Base-by-base conservation (phyloP, 2,888 invertebrate species). In the Hecatera dysodea region DNA sequence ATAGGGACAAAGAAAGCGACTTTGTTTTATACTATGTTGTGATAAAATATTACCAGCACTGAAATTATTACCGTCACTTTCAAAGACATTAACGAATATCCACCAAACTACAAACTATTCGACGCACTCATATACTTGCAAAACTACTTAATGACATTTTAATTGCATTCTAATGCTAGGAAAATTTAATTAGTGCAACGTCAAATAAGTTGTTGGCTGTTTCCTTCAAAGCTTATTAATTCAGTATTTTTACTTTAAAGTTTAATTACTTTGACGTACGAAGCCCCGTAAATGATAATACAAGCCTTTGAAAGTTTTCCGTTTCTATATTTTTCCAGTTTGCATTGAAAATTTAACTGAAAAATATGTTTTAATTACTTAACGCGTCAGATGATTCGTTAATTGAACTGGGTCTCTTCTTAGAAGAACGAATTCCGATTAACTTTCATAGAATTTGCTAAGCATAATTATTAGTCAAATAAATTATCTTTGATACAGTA, bases 191-290 rank as follows among this genome's bases (percentile, higher is more conserved):
- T 80, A 80, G 19, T 81, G 70, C 77, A 70, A 60, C 56, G 64
- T 78, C 61, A 80, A 78, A 65, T 76, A 78, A 76, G 52, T 76
- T 65, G 78, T 80, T 50, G 61, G 77, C 57, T 57, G 57, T 70
- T 67, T 57, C 36, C 77, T 70, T 70, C 64, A 70, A 69, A 80
- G 78, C 81, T 80, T 80, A 76, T 78, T 80, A 78, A 76, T 61
- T 65, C 56, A 80, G 60, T 52, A 33, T 64, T 80, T 77, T 77
- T 75, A 68, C 53, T 75, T n/a, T 68, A 44, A 75, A 80, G 59
- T 80, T 80, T 78, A 80, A 78, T 78, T 69, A 76, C 78, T 80
- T 78, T 80, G 77, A 70, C 70, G 56, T 76, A 46, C 56, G 61
- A 57, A 62, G 53, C 29, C 33, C 24, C 27, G 48, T 61, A 61